Base-by-base conservation (phyloP, 1,140 invertebrate genomes). In the Pectinophora gossypiella region DNA sequence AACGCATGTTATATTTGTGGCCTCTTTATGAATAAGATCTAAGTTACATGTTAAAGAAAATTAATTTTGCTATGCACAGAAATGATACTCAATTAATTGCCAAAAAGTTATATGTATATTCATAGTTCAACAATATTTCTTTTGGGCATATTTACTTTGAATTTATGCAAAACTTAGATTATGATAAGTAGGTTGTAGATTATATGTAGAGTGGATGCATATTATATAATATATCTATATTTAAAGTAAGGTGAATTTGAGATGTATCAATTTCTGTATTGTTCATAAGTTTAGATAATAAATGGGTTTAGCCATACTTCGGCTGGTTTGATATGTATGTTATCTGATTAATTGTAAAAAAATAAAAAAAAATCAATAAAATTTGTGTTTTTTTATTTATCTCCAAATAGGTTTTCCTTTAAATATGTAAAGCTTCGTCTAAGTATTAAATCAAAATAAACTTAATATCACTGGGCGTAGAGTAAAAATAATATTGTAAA, bases 121-220 rank as follows among this genome's bases (percentile, higher is more conserved):
- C 81, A 85, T 87, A 87, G 81, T 84, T 87, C 77, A 87, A 83
- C 81, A 87, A 84, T 83, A 85, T 85, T 87, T 82, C 81, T 87
- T 87, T 87, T 87, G 81, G 84, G 84, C 84, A 87, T 85, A 87
- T 87, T 86, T 87, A 85, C 79, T 87, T 87, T 87, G 81, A 83
- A 84, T 84, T 84, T 87, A 82, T 87, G 80, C 76, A 82, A 85
- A 82, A 81, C 73, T 76, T 87, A 85, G 81, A 84, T 85, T 85
- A 87, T 84, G 80, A 80, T 65, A 86, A 85, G 84, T 87, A 87
- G 84, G 72, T 82, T 84, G 81, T 87, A 87, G 84, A 84, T 77
- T 82, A 79, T 85, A 84, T 85, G 77, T 87, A 87, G 81, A 85
- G 73, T 85, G 81, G 70, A 84, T 83, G 78, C 79, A 84, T 83